These are phyloP conservation scores for Centropristis striata DNA, from an alignment of 2,113 vertebrate species.

Conservation along the genomic window DNA sequence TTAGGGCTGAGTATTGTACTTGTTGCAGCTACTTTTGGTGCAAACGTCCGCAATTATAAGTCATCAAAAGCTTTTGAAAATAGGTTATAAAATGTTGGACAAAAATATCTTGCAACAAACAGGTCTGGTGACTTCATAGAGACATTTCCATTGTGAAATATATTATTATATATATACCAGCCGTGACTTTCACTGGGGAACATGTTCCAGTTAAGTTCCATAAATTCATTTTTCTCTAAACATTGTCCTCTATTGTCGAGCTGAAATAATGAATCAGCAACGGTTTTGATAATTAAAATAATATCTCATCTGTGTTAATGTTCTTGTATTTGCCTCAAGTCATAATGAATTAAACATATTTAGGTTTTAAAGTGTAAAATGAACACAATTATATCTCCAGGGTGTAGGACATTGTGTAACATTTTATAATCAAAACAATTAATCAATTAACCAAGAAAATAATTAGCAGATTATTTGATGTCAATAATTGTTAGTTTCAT, in stretches of 20 bases:
- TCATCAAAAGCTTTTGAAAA: conserved; percentile 45
- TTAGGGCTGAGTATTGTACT: conserved; percentile 25
- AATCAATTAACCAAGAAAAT: too few species aligned
- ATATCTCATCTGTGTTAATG: not conserved
- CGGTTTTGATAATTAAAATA: not conserved
- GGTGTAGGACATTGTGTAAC: too few species aligned
- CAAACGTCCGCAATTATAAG: conserved; percentile 29
- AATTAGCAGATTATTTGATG: not conserved
- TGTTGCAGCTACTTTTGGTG: not conserved
- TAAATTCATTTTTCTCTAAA: not conserved
- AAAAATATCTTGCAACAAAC: not conserved
- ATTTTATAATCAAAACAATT: too few species aligned
- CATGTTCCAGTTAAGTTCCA: not conserved
- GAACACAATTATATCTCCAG: too few species aligned
- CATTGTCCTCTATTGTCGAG: not conserved
- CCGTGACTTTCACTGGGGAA: not conserved
- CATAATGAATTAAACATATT: not conserved
- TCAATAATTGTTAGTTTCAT: not conserved
- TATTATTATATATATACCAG: too few species aligned
- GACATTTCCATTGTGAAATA: not conserved
- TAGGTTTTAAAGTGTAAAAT: not conserved
- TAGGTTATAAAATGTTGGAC: not conserved
- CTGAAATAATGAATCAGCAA: not conserved
- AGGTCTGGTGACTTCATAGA: not conserved
- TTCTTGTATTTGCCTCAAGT: not conserved